Percentiles rank a stretch among this genome's conserved stretches.
Conservation (phyloP, 2,888 invertebrate species). For the Thyatira batis region DNA sequence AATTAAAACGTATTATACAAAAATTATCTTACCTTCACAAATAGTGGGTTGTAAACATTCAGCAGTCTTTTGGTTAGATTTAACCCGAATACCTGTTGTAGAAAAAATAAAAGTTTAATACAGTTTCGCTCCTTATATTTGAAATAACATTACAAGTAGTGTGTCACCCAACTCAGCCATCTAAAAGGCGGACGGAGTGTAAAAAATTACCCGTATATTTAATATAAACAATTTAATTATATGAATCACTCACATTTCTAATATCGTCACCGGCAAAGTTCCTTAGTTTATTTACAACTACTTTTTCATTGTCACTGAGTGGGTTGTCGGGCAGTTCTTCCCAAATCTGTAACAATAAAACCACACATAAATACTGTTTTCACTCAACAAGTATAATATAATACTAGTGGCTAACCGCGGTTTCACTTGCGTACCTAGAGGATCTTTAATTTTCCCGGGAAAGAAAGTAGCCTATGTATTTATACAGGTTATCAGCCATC, state of each 20-base stretch:
- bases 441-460: too few species aligned
- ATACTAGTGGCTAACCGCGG: too few species aligned
- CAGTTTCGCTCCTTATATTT: too few species aligned
- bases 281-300: slow-evolving; percentile 44
- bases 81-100: slow-evolving; percentile 58
- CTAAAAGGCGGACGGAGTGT: too few species aligned
- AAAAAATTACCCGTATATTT: too few species aligned
- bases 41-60: slow-evolving; percentile 54
- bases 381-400: neutral
- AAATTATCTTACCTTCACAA: slow-evolving; percentile 51
- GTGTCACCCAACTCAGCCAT: too few species aligned
- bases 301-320: slow-evolving; percentile 34
- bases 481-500: too few species aligned
- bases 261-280: slow-evolving; percentile 50
- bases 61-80: slow-evolving; percentile 60
- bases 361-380: neutral
- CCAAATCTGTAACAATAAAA: slow-evolving; percentile 44
- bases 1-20: slow-evolving; percentile 4
- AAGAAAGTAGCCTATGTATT: too few species aligned
- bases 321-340: slow-evolving; percentile 46
- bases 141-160: too few species aligned
- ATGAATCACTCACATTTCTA: slow-evolving; percentile 46
- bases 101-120: slow-evolving; percentile 13
- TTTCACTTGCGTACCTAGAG: too few species aligned
- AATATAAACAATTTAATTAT: neutral